Evolutionary conservation across 2,113 vertebrate genomes (phyloP), one percentile per base, ranked within the genome.

Genomic region (Quiscalus mexicanus): DNA sequence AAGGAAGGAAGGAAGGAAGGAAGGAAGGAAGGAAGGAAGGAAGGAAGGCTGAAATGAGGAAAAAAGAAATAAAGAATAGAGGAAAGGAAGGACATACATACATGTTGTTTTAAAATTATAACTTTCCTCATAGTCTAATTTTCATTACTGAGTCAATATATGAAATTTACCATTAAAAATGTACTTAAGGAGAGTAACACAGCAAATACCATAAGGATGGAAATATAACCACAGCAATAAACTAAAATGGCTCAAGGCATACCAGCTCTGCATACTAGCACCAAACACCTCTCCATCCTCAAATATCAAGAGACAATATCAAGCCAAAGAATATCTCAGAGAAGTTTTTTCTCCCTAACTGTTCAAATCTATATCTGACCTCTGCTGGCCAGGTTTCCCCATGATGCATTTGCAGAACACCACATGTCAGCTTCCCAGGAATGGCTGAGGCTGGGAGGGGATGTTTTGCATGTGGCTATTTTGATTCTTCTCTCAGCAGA

Each of bases 331-430:
- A 6, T 58, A 85, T 35, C 21, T 93, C 25, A 23, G 45, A 64
- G 25, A 12, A 31, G 19, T 28, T 81, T 78, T 78, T 52, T 30
- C 55, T 94, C 28, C 63, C 23, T 59, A n/a, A 50, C 31, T 67
- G 42, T 67, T 92, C 59, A 90, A 80, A 90, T 69, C 74, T 39
- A 9, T 80, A 88, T 33, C 93, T 96, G 91, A 95, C 75, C 92
- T 91, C 95, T 91, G 63, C 90, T 93, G 95, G 85, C 50, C 90
- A 56, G 50, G 52, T 83, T 74, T 69, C 55, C 71, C 68, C 19
- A 35, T 0, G 10, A 39, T 35, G 7, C 63, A 39, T 42, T 58
- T 73, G 15, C 31, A 67, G 42, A 87, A 41, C 21, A 47, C 4
- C 10, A 6, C 42, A 30, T 2, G 2, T n/a, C 0, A 0, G 8